These are phyloP conservation scores for Siniperca chuatsi DNA, from an alignment of 2,113 vertebrate species.

Conservation along the genomic window DNA sequence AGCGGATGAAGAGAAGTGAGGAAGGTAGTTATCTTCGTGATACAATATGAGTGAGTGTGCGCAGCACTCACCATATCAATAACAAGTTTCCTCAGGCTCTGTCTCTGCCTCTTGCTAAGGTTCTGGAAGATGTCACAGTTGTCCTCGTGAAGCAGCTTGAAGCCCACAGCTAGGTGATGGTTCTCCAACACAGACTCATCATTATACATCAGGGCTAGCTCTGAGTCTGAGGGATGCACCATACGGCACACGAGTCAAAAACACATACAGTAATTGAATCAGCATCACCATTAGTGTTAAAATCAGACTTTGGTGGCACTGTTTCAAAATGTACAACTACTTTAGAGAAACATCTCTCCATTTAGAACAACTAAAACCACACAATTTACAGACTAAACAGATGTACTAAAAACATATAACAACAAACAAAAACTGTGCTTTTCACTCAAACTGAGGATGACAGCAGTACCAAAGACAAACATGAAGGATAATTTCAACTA, in stretches of 20 bases:
- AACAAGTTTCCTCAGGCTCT: constrained; percentile 93
- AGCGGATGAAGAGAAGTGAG: not conserved
- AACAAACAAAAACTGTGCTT: not conserved
- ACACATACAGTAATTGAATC: not conserved
- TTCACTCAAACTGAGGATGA: not conserved
- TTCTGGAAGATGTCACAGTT: constrained; percentile 98
- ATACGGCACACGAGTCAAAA: constrained; percentile 17
- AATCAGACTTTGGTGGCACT: not conserved
- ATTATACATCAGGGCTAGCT: constrained; percentile 96
- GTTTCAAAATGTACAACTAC: not conserved
- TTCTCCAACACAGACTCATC: constrained; percentile 97
- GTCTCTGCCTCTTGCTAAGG: constrained; percentile 91
- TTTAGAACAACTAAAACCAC: not conserved
- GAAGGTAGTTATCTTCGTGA: not conserved
- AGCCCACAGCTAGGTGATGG: constrained; percentile 95
- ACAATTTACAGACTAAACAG: not conserved
- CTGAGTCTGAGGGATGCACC: constrained; percentile 86
- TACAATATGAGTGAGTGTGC: not conserved
- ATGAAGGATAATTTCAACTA: not conserved
- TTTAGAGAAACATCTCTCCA: not conserved
- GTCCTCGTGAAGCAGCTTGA: constrained; percentile 94
- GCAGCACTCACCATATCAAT: constrained; percentile 91
- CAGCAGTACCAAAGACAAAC: not conserved
- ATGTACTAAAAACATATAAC: not conserved
- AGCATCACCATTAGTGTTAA: not conserved